Conservation (phyloP, 1,140 invertebrate species). For the Philotrypesis tridentata region DNA sequence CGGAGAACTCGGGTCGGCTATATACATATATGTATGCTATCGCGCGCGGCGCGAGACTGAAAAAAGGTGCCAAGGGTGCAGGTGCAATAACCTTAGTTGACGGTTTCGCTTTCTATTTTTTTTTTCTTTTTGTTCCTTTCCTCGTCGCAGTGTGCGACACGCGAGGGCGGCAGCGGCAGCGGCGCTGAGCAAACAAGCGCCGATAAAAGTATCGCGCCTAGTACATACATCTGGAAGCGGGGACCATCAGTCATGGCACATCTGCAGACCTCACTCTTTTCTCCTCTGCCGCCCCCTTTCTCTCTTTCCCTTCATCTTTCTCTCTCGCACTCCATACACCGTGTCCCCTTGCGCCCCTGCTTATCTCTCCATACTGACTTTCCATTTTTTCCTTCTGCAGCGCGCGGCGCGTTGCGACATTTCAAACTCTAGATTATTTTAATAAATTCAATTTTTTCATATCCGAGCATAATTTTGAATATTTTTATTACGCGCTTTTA, state of each 20-base stretch:
- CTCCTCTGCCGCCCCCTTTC: background rate
- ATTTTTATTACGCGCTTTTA: too few species aligned
- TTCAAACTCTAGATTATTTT: background rate
- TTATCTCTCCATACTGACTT: slow-evolving; percentile 3
- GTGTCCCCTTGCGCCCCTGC: background rate
- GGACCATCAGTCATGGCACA: slow-evolving; percentile 73
- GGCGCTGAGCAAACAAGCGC: slow-evolving; percentile 71
- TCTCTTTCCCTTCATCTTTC: background rate
- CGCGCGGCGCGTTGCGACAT: too few species aligned
- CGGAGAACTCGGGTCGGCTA: background rate
- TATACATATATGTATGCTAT: too few species aligned
- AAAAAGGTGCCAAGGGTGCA: background rate
- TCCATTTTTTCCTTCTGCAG: background rate
- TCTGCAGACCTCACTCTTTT: slow-evolving; percentile 64
- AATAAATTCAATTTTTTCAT: background rate
- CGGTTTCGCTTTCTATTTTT: slow-evolving; percentile 17
- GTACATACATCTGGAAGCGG: slow-evolving; percentile 73
- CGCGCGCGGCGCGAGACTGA: too few species aligned
- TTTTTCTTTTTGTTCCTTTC: background rate
- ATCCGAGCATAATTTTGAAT: too few species aligned
- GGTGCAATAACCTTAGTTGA: slow-evolving; percentile 40
- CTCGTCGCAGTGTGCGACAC: slow-evolving; percentile 49
- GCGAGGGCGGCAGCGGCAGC: slow-evolving; percentile 51
- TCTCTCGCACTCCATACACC: background rate
- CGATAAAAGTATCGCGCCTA: slow-evolving; percentile 71